phyloP scores from a whole-genome alignment of 2,113 vertebrate species.

The Austrofundulus limnaeus region DNA sequence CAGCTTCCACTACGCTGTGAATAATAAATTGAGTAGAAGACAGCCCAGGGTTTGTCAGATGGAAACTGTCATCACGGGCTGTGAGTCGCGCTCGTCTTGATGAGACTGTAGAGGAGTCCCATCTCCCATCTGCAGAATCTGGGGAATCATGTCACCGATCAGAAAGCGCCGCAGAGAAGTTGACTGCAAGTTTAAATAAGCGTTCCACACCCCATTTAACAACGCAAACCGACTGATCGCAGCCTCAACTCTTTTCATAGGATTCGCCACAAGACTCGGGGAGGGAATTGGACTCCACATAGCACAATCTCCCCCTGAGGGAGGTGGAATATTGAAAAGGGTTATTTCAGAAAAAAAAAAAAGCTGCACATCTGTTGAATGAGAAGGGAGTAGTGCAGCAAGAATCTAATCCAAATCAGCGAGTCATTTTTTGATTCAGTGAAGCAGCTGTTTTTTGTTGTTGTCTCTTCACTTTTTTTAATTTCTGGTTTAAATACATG shows the following conservation, averaged over 20 bases:
- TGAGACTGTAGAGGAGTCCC: constrained; percentile 61
- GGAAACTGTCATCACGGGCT: constrained; percentile 41
- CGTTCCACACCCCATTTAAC: constrained; percentile 65
- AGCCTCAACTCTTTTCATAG: constrained; percentile 27
- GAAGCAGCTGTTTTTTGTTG: constrained; percentile 57
- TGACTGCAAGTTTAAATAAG: constrained; percentile 67
- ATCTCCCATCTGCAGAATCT: constrained; percentile 45
- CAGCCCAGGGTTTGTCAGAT: constrained; percentile 56
- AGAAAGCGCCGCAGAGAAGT: constrained; percentile 57
- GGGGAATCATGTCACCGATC: constrained; percentile 60
- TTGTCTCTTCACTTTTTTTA: constrained; percentile 18
- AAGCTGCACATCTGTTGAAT: constrained; percentile 28
- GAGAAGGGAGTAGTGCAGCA: constrained; percentile 8
- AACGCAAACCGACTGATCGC: constrained; percentile 49
- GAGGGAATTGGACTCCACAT: constrained; percentile 33
- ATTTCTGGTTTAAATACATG: constrained; percentile 30
- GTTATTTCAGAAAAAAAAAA: constrained; percentile 36
- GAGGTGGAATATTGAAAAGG: constrained; percentile 33
- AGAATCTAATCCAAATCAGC: constrained; percentile 37
- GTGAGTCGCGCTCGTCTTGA: constrained; percentile 51
- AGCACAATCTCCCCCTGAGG: constrained; percentile 22
- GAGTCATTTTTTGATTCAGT: constrained; percentile 38
- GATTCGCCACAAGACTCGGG: constrained; percentile 25
- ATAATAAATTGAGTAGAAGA: constrained; percentile 65
- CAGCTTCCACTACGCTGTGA: constrained; percentile 57